phyloP scores from a whole-genome alignment of 2,888 invertebrate genomes.

The Eilema griseolum region DNA sequence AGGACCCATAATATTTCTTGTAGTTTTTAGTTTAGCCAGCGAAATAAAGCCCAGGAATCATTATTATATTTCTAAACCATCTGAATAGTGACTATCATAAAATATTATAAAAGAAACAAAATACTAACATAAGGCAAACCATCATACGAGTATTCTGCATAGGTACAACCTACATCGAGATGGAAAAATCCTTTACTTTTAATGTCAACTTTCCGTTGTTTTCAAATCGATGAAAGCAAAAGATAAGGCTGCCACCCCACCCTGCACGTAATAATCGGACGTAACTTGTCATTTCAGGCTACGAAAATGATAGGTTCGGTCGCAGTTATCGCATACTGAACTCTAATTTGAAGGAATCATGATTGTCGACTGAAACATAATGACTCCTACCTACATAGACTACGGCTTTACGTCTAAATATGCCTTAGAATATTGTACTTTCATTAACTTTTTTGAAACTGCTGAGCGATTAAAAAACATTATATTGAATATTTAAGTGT shows the following conservation, averaged over 20 bases:
- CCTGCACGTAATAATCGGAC: constrained; percentile 67
- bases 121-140: too few relatives aligned
- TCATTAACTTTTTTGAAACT: background rate
- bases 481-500: constrained; percentile 1
- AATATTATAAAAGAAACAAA: too few relatives aligned
- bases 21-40: too few relatives aligned
- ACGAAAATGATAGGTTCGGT: constrained; percentile 72
- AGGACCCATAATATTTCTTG: too few relatives aligned
- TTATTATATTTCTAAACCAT: too few relatives aligned
- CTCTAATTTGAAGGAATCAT: constrained; percentile 55
- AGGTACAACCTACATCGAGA: background rate
- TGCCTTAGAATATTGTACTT: constrained; percentile 10
- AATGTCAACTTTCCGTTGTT: constrained; percentile 54
- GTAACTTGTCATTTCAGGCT: constrained; percentile 75
- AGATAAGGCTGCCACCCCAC: constrained; percentile 66
- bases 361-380: constrained; percentile 51
- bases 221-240: constrained; percentile 62
- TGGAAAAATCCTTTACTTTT: constrained; percentile 34
- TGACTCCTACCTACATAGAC: constrained; percentile 15
- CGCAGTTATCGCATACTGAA: constrained; percentile 55
- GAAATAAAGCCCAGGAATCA: too few relatives aligned
- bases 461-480: constrained; percentile 2
- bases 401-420: constrained; percentile 16
- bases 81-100: too few relatives aligned
- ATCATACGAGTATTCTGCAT: background rate